Evolutionary conservation across 2,888 invertebrate species (phyloP), one percentile per base, ranked within the genome.

Genomic region (Perizoma affinitatum): DNA sequence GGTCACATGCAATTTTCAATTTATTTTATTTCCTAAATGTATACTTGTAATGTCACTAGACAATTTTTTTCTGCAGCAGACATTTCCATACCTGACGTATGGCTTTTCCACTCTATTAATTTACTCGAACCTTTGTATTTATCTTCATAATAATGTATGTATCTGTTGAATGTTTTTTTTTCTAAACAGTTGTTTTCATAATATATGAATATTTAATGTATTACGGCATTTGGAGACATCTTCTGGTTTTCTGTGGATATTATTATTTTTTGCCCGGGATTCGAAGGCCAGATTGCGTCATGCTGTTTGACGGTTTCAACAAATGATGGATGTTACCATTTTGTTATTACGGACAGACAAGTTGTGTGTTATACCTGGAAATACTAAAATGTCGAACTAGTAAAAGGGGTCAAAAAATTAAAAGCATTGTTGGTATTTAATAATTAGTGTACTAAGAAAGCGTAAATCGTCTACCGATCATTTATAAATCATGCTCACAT

Each of bases 201-300:
- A 67, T 66, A 71, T 70, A 68, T 67, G 71, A 69, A 65, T 73
- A 75, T 72, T 69, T 73, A 76, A 74, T 76, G 73, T 80, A 75
- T 80, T 80, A 81, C 76, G 76, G 58, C 67, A 38, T 45, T 51
- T 11, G 75, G 76, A 80, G 80, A 82, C 82, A 71, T 74, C 70
- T 69, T 69, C 74, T 75, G 69, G 72, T 80, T 81, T 51, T 77
- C 74, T 74, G 74, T 73, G 71, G 76, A 73, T 76, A 75, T 72
- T 78, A 75, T 76, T 66, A 69, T 76, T 77, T 84, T 80, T 79
- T 75, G 78, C 78, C 55, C 68, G 77, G 73, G 71, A 70, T 72
- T 69, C 62, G 82, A 85, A 84, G 87, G 85, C 76, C 77, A 73
- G 59, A 70, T 83, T 80, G 65, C 83, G 82, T 87, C 83, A 86